Conservation (phyloP, 1,140 invertebrate species). For the Gonatopus flavifemur region DNA sequence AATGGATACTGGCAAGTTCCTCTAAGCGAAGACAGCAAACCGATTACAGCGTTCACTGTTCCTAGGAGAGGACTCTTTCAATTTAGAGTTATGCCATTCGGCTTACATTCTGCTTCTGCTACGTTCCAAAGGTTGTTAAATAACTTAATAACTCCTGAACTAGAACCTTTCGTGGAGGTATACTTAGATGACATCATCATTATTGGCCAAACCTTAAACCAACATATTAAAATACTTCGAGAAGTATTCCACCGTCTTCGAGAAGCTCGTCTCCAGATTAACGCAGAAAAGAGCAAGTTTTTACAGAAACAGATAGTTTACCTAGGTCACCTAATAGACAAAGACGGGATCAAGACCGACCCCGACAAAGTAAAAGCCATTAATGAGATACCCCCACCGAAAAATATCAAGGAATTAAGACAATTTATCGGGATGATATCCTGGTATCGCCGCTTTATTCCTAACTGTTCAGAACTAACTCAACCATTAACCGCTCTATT, state of each 20-base stretch:
- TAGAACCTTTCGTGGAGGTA: no score
- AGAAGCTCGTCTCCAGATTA: neutral
- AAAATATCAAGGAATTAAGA: no score
- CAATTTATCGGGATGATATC: neutral
- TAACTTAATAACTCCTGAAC: conserved; percentile 25
- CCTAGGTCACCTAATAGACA: neutral
- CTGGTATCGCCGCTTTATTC: neutral
- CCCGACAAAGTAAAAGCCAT: neutral
- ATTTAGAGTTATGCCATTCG: conserved; percentile 34
- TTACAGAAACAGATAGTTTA: no score
- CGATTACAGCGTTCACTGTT: conserved; percentile 34
- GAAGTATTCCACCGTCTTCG: neutral
- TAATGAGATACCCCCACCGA: no score
- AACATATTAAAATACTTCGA: neutral
- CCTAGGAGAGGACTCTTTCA: conserved; percentile 32
- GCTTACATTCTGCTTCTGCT: conserved; percentile 29
- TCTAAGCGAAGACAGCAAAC: conserved; percentile 5
- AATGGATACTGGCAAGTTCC: conserved; percentile 38
- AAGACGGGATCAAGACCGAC: neutral
- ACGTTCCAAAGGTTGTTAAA: conserved; percentile 27
- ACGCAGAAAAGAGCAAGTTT: no score
- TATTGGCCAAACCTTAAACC: conserved; percentile 6
- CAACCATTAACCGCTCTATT: neutral
- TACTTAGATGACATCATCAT: no score
- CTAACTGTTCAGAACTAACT: neutral